phyloP scores from a whole-genome alignment of 92 coral and sea anemone species.

The Chrysogorgia sp. region DNA sequence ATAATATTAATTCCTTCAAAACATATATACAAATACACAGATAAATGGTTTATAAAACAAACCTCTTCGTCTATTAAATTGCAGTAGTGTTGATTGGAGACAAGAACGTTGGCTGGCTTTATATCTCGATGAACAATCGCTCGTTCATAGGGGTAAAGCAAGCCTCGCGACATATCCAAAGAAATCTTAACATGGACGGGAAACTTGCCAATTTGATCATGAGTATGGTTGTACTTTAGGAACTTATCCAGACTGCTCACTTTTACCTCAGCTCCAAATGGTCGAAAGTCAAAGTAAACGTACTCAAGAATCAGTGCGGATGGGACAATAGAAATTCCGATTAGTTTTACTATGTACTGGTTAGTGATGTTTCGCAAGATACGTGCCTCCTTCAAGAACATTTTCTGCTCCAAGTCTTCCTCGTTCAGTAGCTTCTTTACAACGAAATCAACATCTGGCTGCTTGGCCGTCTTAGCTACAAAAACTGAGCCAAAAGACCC shows the following conservation, averaged over 20 bases:
- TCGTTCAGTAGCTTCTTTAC: slow-evolving; percentile 34
- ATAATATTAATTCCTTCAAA: too few relatives aligned
- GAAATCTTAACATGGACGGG: slow-evolving; percentile 35
- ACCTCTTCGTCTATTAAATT: slow-evolving; percentile 19
- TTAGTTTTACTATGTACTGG: slow-evolving; percentile 36
- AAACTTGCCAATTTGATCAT: slow-evolving; percentile 17
- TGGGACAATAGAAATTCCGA: slow-evolving; percentile 33
- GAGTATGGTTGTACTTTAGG: slow-evolving; percentile 14
- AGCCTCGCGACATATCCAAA: slow-evolving; percentile 33
- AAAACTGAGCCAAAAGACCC: too few relatives aligned
- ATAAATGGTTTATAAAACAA: background rate
- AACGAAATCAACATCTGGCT: slow-evolving; percentile 2
- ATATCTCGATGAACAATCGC: slow-evolving; percentile 52
- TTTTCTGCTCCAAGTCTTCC: slow-evolving; percentile 27
- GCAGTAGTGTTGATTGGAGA: slow-evolving; percentile 47
- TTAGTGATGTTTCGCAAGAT: slow-evolving; percentile 14
- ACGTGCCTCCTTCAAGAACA: slow-evolving; percentile 57
- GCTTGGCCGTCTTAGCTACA: slow-evolving; percentile 3
- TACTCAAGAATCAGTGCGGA: slow-evolving; percentile 52
- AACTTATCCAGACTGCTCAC: slow-evolving; percentile 49
- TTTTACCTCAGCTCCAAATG: slow-evolving; percentile 27
- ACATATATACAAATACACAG: background rate
- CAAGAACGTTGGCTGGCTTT: slow-evolving; percentile 41
- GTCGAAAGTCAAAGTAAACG: too few relatives aligned
- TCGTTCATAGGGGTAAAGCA: slow-evolving; percentile 35